These are phyloP conservation scores for Lepisosteus osseus DNA, from an alignment of 2,113 vertebrate species.

Conservation along the genomic window DNA sequence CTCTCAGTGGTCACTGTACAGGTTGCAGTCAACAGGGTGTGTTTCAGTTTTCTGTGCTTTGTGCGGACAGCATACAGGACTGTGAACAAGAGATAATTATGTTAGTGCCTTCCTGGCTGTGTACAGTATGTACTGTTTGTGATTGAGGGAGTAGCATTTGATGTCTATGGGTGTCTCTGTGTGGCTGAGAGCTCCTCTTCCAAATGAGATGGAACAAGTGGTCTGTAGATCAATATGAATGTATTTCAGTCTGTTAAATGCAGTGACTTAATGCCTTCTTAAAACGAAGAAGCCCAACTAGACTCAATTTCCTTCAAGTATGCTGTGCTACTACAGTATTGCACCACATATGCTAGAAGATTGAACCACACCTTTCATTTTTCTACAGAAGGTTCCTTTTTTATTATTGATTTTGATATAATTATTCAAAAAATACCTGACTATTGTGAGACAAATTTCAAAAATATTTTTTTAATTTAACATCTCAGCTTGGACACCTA, in stretches of 20 bases:
- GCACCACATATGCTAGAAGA: no score
- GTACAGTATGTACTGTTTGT: not conserved
- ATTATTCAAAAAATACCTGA: no score
- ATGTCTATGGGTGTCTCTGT: not conserved
- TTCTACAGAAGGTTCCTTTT: no score
- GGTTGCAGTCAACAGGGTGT: not conserved
- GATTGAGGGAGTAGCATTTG: no score
- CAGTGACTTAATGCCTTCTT: not conserved
- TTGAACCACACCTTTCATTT: no score
- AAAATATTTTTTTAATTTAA: no score
- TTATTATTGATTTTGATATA: no score
- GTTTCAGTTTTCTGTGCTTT: not conserved
- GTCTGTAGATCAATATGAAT: not conserved
- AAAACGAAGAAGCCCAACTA: not conserved
- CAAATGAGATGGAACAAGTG: not conserved
- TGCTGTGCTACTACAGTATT: not conserved
- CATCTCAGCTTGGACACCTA: no score
- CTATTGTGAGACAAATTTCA: no score
- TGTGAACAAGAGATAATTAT: no score
- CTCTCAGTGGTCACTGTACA: conserved; percentile 5
- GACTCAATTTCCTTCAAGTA: not conserved
- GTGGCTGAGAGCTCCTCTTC: not conserved
- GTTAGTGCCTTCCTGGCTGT: not conserved
- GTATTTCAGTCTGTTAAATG: not conserved
- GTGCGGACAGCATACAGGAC: not conserved